A percentile compares a stretch with the other conserved stretches of the same genome.
These are phyloP conservation scores for Discoglossus pictus DNA, from an alignment of 2,797 vertebrate species.

Conservation along the genomic window DNA sequence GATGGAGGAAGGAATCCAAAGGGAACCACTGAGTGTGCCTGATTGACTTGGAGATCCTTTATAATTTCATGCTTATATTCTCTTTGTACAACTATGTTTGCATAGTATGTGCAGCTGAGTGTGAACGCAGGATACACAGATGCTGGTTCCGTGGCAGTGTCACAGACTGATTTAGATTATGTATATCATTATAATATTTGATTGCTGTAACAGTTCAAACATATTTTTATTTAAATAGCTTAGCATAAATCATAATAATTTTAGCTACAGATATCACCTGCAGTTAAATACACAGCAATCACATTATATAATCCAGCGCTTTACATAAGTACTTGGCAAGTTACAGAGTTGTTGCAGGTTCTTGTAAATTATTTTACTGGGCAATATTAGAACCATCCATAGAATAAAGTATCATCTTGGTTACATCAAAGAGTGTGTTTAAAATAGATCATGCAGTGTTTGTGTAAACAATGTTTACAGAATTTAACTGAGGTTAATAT, in stretches of 20 bases:
- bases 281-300: conserved; percentile 18
- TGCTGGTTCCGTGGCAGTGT: background rate
- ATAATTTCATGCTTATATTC: background rate
- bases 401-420: no score
- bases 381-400: no score
- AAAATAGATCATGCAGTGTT: no score
- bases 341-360: no score
- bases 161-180: conserved; percentile 10
- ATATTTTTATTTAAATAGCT: conserved; percentile 29
- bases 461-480: no score
- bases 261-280: conserved; percentile 35
- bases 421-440: no score
- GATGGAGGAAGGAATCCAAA: conserved; percentile 16
- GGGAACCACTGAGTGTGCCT: conserved; percentile 21
- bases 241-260: conserved; percentile 41
- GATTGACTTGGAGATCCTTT: conserved; percentile 16
- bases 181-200: conserved; percentile 31
- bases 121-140: conserved; percentile 23
- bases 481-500: no score
- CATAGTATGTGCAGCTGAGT: conserved; percentile 5
- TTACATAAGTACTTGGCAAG: no score
- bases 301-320: background rate
- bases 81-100: background rate
- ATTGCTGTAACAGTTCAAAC: conserved; percentile 21
- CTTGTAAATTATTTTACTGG: no score